phyloP scores from a whole-genome alignment of 2,888 invertebrate species.

The Diarsia brunnea region DNA sequence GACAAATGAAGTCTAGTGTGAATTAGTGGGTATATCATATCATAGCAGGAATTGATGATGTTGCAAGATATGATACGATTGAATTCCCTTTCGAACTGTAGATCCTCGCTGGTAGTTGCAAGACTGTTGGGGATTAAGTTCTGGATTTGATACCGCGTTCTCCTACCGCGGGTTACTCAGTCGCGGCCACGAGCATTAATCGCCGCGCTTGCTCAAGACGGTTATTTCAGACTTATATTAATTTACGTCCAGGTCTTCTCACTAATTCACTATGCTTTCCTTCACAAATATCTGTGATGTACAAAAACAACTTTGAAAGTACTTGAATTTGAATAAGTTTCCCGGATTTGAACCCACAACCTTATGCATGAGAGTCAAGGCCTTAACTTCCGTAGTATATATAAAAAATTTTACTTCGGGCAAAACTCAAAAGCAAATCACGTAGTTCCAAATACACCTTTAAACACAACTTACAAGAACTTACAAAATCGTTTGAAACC shows the following conservation, averaged over 20 bases:
- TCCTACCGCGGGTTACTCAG: background rate
- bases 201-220: too few species aligned
- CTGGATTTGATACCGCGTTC: background rate
- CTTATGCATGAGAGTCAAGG: too few species aligned
- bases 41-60: background rate
- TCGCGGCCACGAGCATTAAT: background rate
- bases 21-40: slow-evolving; percentile 13
- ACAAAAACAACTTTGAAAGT: too few species aligned
- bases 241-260: too few species aligned
- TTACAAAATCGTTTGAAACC: slow-evolving; percentile 29
- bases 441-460: background rate
- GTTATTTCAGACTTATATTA: too few species aligned
- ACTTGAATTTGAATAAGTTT: too few species aligned
- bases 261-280: too few species aligned
- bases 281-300: too few species aligned
- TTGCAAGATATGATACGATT: background rate
- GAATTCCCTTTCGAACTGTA: background rate
- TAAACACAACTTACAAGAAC: background rate
- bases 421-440: background rate
- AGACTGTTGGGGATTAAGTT: background rate
- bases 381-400: background rate
- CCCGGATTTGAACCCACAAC: too few species aligned
- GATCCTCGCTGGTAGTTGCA: background rate
- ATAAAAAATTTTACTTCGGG: too few species aligned
- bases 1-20: slow-evolving; percentile 41